Evolutionary conservation across 35 echinoderm and acorn worm species (phyloP), one percentile per base, ranked within the genome.

Genomic region (Apostichopus californicus): DNA sequence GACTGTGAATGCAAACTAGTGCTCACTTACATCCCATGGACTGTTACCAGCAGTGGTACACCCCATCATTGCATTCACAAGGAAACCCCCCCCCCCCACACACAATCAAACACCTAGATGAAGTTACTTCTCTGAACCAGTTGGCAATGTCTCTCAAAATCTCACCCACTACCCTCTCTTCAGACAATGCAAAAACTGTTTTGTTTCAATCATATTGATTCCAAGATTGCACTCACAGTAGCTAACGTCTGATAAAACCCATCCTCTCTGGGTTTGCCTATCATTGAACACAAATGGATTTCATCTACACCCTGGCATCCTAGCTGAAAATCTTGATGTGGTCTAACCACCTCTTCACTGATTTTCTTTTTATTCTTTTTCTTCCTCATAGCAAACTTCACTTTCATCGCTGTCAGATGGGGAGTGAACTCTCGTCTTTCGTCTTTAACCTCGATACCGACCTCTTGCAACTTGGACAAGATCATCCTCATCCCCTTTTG

Each of bases 381-480:
- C 73, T 73, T 93, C 56, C 26, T 56, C 46, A 17, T 81, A 53
- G 17, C 28, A 57, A 81, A 91, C 77, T 88, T 96, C 93, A 96
- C 56, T 91, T 99, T 99, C 17, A 99, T 54, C 28, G 94, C 9
- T n/a, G 97, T 99, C 54, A 99, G 73, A 86, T 99, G 97, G 8
- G 97, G 95, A 78, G 57, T 93, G 61, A 93, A 94, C 18, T 91
- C 66, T 28, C 83, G 71, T 20, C 87, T 87, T 14, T 68, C 94
- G 4, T 93, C 95, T 2, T 64, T 88, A 6, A 96, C 58, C 68
- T 90, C 83, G 26, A 99, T 73, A 57, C 97, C 97, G 18, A 88
- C 95, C 57, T 91, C 90, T 46, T 25, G 28, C 4, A 99, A 84
- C 53, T 90, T 92, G 5, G 56, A 63, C 2, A n/a, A 73, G 15